Conservation (phyloP, 2,797 vertebrate species). For the Cynopterus sphinx region DNA sequence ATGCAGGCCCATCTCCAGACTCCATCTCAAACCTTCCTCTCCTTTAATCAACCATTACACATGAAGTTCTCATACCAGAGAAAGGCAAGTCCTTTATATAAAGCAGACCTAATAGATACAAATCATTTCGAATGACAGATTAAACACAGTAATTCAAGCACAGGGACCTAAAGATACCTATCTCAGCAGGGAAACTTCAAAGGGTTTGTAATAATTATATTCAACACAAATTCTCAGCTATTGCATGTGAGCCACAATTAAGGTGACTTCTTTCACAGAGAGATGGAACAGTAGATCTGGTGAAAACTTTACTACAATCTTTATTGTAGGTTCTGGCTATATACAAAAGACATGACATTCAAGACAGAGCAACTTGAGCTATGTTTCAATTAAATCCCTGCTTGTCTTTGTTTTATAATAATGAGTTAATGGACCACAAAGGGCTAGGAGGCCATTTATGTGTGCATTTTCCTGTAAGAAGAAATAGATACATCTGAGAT, state of each 20-base stretch:
- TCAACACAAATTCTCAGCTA: neutral
- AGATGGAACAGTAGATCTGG: neutral
- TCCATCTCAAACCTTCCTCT: neutral
- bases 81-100: neutral
- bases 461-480: neutral
- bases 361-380: neutral
- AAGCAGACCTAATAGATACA: conserved; percentile 32
- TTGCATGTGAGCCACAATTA: neutral
- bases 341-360: neutral
- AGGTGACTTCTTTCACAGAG: neutral
- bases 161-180: conserved; percentile 43
- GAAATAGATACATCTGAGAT: neutral
- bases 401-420: neutral
- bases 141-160: conserved; percentile 66
- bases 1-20: neutral
- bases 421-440: neutral
- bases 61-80: conserved; percentile 21
- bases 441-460: neutral
- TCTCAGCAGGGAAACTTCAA: conserved; percentile 46
- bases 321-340: neutral
- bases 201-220: conserved; percentile 56
- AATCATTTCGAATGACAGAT: conserved; percentile 49
- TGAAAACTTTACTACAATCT: neutral
- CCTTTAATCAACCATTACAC: neutral
- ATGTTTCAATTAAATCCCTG: neutral